Evolutionary conservation across 1,140 invertebrate species (phyloP).

Genomic region (Monochamus saltuarius): DNA sequence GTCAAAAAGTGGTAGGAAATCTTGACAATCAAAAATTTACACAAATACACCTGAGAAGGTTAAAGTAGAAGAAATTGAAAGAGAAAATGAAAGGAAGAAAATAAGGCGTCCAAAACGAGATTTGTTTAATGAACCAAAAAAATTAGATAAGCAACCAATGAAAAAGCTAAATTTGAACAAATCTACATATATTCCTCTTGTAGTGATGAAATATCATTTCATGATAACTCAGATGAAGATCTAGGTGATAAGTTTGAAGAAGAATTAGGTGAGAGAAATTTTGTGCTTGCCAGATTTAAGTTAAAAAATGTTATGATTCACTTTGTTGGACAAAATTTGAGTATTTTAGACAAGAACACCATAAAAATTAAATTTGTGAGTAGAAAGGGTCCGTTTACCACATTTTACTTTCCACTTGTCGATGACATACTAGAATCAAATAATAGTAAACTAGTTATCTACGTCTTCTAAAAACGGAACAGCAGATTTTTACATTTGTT

Average conservation of each 20-base stretch:
- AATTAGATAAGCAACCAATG: not conserved
- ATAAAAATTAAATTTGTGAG: too few relatives aligned
- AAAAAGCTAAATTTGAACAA: not conserved
- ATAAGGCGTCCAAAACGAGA: not conserved
- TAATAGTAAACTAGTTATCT: too few relatives aligned
- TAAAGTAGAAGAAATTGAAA: not conserved
- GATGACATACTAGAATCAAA: too few relatives aligned
- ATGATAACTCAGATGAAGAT: not conserved
- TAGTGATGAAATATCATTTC: not conserved
- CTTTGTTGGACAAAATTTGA: too few relatives aligned
- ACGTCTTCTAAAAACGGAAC: too few relatives aligned
- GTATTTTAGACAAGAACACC: too few relatives aligned
- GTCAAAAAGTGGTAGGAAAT: not conserved
- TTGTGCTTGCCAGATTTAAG: too few relatives aligned
- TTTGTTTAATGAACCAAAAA: not conserved
- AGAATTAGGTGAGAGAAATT: not conserved
- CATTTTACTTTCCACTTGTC: too few relatives aligned
- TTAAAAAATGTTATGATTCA: too few relatives aligned
- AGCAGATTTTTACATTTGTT: too few relatives aligned
- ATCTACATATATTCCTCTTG: not conserved
- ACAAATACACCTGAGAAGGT: constrained; percentile 4
- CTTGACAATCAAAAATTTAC: not conserved
- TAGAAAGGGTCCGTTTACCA: too few relatives aligned
- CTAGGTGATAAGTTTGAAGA: not conserved
- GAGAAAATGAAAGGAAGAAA: not conserved